A percentile compares a stretch with the other conserved stretches of the same genome.
Conservation (phyloP, 2,113 vertebrate genomes). For the Sterrhoptilus dennistouni region DNA sequence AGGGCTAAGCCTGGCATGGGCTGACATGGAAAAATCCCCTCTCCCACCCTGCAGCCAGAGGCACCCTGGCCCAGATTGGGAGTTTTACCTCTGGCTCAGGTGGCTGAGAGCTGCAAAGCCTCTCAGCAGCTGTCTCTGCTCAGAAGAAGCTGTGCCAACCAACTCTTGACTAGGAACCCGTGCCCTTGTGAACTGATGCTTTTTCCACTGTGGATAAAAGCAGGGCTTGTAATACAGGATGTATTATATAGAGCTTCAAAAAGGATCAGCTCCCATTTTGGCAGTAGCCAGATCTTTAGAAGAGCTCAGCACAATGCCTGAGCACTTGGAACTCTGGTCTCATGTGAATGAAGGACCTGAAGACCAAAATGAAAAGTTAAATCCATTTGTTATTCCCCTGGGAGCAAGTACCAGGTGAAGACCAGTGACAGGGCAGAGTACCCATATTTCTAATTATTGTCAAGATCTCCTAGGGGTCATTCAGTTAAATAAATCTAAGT, state of each 20-base stretch:
- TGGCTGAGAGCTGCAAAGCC: not conserved
- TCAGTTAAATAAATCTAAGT: constrained; percentile 3
- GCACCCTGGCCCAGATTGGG: not conserved
- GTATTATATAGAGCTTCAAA: not conserved
- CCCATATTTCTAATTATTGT: not conserved
- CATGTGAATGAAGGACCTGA: not conserved
- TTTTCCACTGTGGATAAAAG: not conserved
- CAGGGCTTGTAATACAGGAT: not conserved
- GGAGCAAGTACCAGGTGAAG: not conserved
- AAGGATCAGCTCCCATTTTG: not conserved
- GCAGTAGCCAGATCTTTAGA: not conserved
- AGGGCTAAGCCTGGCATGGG: not conserved
- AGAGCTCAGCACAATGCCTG: not conserved
- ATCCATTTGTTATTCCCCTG: not conserved
- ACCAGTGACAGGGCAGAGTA: not conserved
- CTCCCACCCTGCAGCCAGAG: not conserved
- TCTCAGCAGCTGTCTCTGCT: not conserved
- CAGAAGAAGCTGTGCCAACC: not conserved
- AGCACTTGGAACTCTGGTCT: not conserved
- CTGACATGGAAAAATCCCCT: not conserved
- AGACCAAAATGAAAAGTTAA: constrained; percentile 23
- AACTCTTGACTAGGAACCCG: not conserved
- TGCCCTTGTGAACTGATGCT: not conserved
- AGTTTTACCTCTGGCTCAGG: not conserved
- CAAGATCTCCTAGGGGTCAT: not conserved